Percentiles rank a stretch among this genome's conserved stretches.
phyloP scores from a whole-genome alignment of 2,888 invertebrate species.

The Nudaria mundana region DNA sequence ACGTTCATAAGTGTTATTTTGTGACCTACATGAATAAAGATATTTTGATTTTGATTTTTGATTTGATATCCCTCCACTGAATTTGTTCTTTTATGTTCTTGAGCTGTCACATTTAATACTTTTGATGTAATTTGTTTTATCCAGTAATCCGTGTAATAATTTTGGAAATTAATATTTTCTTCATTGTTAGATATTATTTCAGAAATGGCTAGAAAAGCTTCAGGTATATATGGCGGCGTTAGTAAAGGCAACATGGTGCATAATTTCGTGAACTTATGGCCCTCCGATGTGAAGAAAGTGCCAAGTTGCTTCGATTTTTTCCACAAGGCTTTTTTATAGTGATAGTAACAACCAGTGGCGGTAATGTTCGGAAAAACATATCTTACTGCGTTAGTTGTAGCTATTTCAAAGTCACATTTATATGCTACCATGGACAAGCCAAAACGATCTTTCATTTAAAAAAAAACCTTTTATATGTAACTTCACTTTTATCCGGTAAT shows the following conservation, averaged over 20 bases:
- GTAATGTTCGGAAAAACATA: neutral
- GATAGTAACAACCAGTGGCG: constrained; percentile 2
- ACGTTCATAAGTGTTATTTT: too few relatives aligned
- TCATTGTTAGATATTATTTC: too few relatives aligned
- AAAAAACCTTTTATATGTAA: neutral
- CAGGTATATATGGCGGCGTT: constrained; percentile 1
- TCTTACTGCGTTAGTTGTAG: neutral
- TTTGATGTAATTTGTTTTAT: too few relatives aligned
- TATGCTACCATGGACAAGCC: neutral
- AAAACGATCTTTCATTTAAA: neutral
- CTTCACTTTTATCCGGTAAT: too few relatives aligned
- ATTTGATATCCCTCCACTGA: too few relatives aligned
- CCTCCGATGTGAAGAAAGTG: neutral
- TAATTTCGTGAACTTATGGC: constrained; percentile 1
- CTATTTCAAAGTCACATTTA: neutral
- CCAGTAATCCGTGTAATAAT: too few relatives aligned
- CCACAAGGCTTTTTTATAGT: constrained; percentile 1
- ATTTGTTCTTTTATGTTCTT: too few relatives aligned
- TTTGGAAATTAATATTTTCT: too few relatives aligned
- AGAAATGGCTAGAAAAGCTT: too few relatives aligned
- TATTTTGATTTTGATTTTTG: too few relatives aligned
- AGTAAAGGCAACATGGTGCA: constrained; percentile 1
- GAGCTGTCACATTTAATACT: too few relatives aligned
- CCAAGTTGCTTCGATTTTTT: constrained; percentile 2
- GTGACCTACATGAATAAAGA: too few relatives aligned